A percentile compares a stretch with the other conserved stretches of the same genome.
phyloP scores from a whole-genome alignment of 37 sponge, comb jelly and placozoan species.

The Eunapius fragilis region DNA sequence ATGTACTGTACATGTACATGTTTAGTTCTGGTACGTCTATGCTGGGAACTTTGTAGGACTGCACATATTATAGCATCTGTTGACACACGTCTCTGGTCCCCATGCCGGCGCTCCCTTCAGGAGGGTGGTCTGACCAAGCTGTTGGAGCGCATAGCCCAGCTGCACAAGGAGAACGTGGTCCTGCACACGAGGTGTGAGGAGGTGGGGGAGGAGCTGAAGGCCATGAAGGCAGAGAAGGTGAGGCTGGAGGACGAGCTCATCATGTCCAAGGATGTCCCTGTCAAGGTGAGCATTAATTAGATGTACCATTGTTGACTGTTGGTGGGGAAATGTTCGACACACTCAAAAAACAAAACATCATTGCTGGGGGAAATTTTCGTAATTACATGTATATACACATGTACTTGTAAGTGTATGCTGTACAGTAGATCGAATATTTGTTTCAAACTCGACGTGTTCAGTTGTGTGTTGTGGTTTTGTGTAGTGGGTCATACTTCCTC shows the following conservation, averaged over 20 bases:
- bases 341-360: too few species aligned
- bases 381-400: too few species aligned
- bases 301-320: background rate
- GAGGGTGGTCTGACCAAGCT: conserved; percentile 4
- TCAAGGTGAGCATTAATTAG: conserved; percentile 6
- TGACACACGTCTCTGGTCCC: too few species aligned
- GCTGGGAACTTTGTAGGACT: too few species aligned
- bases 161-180: conserved; percentile 32
- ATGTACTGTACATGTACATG: background rate
- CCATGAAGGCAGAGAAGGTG: background rate
- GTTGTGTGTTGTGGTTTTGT: too few species aligned
- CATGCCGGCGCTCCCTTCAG: too few species aligned
- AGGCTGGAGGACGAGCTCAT: conserved; percentile 26
- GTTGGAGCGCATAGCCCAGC: conserved; percentile 28
- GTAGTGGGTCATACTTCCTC: too few species aligned
- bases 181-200: conserved; percentile 13
- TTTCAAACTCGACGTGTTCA: too few species aligned
- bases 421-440: background rate
- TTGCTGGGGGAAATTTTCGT: too few species aligned
- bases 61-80: too few species aligned
- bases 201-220: conserved; percentile 8
- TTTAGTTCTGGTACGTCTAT: background rate
- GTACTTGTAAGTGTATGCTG: too few species aligned
- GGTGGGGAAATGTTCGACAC: too few species aligned
- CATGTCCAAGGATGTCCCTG: conserved; percentile 4